Evolutionary conservation across 2,888 invertebrate genomes (phyloP).

Genomic region (Sympetrum striolatum): DNA sequence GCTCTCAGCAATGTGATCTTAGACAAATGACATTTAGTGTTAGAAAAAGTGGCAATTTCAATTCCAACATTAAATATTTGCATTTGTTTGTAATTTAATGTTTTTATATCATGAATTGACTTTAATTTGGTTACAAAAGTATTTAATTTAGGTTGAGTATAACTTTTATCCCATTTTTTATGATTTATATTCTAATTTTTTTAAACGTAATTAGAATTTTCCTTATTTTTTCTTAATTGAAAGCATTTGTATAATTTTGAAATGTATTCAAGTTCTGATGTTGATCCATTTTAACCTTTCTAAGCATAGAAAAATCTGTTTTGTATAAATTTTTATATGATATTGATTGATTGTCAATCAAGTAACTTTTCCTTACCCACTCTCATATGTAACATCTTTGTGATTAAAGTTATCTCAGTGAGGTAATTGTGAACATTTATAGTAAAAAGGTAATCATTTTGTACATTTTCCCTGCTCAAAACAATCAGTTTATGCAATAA

Average conservation of each 20-base stretch:
- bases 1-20: neutral
- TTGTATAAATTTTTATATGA: neutral
- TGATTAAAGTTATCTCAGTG: neutral
- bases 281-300: neutral
- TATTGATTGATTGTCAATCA: neutral
- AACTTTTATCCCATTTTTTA: neutral
- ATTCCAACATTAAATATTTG: neutral
- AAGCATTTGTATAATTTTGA: neutral
- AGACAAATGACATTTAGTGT: neutral
- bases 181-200: neutral
- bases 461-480: neutral
- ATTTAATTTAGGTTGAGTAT: conserved; percentile 1
- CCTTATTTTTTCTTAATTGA: neutral
- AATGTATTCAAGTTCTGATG: neutral
- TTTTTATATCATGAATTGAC: conserved; percentile 3
- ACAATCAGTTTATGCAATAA: neutral
- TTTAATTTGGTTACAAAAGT: neutral
- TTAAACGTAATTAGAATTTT: neutral
- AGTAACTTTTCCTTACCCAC: neutral
- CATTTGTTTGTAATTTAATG: neutral
- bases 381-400: neutral
- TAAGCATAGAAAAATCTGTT: neutral
- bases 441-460: neutral
- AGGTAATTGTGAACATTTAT: neutral
- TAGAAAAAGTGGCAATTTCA: neutral